Percentiles rank a stretch among this genome's conserved stretches.
Evolutionary conservation across 1,140 invertebrate genomes (phyloP).

Genomic region (Goniozus legneri): DNA sequence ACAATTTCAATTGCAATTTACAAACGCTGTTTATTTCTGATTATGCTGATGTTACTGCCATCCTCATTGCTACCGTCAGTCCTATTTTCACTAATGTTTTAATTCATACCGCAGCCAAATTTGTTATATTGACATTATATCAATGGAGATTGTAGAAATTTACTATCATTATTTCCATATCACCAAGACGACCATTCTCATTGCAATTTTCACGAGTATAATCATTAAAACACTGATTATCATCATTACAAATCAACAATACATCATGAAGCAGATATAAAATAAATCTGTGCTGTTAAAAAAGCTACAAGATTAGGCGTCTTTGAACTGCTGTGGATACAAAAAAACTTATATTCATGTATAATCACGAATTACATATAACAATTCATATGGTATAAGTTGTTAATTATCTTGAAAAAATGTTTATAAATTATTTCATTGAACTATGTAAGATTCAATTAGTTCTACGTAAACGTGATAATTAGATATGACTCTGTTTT

Average conservation of each 20-base stretch:
- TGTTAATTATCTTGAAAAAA: constrained; percentile 9
- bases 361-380: constrained; percentile 9
- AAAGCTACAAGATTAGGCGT: background rate
- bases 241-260: no score
- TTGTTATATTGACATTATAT: no score
- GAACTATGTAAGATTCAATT: background rate
- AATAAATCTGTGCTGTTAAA: constrained; percentile 7
- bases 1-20: constrained; percentile 27
- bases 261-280: background rate
- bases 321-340: background rate
- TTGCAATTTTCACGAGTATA: background rate
- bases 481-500: no score
- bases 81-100: constrained; percentile 7
- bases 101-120: background rate
- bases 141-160: no score
- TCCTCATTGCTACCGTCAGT: constrained; percentile 8
- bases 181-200: background rate
- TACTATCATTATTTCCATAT: constrained; percentile 2
- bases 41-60: constrained; percentile 16
- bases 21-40: constrained; percentile 24
- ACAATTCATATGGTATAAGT: constrained; percentile 8
- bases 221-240: constrained; percentile 1
- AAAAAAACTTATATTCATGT: background rate
- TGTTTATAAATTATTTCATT: background rate
- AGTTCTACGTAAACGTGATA: background rate